phyloP scores from a whole-genome alignment of 2,888 invertebrate species.

The Epinotia brunnichana region DNA sequence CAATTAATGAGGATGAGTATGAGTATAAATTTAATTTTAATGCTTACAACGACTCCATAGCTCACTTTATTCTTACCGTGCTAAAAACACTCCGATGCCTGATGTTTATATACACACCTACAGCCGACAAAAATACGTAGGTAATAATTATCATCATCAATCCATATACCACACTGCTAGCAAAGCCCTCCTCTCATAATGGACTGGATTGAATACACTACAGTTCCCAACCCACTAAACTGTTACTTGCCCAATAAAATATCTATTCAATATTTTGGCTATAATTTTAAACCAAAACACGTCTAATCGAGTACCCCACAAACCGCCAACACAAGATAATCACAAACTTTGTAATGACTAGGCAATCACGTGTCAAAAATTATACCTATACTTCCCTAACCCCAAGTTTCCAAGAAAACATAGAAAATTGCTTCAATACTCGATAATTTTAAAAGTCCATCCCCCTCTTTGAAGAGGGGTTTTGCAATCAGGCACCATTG shows the following conservation, averaged over 20 bases:
- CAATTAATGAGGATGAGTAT: no score
- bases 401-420: slow-evolving; percentile 28
- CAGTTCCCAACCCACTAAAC: neutral
- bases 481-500: slow-evolving; percentile 54
- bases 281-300: neutral
- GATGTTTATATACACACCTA: no score
- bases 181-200: neutral
- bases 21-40: no score
- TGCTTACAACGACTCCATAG: no score
- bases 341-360: slow-evolving; percentile 33
- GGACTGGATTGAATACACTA: neutral
- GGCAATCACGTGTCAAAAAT: slow-evolving; percentile 30
- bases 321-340: slow-evolving; percentile 13
- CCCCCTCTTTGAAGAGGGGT: slow-evolving; percentile 50
- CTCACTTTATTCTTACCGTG: no score
- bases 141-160: no score
- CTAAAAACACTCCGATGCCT: no score
- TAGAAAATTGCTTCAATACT: slow-evolving; percentile 49
- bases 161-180: neutral
- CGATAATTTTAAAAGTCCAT: slow-evolving; percentile 43
- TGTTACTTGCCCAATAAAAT: neutral
- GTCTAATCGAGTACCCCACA: neutral
- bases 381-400: slow-evolving; percentile 10
- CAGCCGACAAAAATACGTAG: no score
- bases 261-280: neutral